Conservation (phyloP, 2,797 vertebrate species). For the Neostethus bicornis region DNA sequence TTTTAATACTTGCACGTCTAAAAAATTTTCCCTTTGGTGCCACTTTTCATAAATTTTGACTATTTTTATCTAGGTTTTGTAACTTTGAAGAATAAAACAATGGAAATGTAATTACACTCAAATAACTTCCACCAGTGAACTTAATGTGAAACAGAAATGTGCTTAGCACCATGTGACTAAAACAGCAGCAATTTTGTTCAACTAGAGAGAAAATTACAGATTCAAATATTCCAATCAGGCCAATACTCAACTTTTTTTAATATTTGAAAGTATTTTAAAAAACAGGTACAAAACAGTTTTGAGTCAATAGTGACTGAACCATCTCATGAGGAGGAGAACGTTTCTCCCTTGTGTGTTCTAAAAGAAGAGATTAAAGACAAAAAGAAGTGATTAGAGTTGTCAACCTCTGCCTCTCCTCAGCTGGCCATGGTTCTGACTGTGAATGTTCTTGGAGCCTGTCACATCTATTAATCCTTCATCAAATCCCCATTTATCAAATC, state of each 20-base stretch:
- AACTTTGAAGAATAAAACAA: not conserved
- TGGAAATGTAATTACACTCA: not conserved
- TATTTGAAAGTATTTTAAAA: not conserved
- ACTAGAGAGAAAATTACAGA: no score
- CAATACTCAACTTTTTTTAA: no score
- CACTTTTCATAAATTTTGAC: not conserved
- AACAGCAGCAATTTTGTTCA: no score
- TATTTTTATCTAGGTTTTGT: not conserved
- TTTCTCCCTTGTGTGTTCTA: not conserved
- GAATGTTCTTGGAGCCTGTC: not conserved
- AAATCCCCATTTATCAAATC: constrained; percentile 53
- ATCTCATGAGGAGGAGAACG: not conserved
- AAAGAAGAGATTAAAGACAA: constrained; percentile 7
- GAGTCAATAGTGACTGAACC: not conserved
- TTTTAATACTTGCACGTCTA: constrained; percentile 1
- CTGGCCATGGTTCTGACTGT: constrained; percentile 6
- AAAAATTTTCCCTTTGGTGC: not conserved
- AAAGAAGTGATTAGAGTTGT: constrained; percentile 12
- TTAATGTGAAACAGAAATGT: no score
- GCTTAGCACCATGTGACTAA: no score
- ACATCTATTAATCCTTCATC: constrained; percentile 29
- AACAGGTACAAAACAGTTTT: not conserved
- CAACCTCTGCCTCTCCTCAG: constrained; percentile 1
- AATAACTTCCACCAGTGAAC: no score
- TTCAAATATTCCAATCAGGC: no score